Evolutionary conservation across 2,113 vertebrate genomes (phyloP).

Genomic region (Phalacrocorax aristotelis): DNA sequence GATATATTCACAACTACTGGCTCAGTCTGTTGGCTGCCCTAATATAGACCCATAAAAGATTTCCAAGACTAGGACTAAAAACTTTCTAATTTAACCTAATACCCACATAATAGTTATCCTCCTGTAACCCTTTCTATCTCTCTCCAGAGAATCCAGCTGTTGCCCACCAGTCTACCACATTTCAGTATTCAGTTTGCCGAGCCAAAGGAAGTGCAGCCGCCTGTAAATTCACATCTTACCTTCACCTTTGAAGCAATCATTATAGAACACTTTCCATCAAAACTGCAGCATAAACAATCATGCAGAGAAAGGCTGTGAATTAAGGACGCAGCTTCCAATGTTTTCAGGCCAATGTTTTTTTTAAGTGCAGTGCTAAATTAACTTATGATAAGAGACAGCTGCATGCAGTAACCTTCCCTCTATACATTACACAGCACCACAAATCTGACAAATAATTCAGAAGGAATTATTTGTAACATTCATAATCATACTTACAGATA

Average conservation of each 20-base stretch:
- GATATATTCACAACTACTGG: background rate
- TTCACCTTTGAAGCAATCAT: background rate
- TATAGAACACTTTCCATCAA: background rate
- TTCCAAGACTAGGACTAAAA: background rate
- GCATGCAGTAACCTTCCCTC: background rate
- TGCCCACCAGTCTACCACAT: background rate
- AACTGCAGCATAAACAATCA: background rate
- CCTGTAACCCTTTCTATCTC: background rate
- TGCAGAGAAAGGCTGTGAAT: background rate
- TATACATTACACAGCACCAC: background rate
- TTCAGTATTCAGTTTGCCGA: background rate
- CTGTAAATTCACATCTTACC: background rate
- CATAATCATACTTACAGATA: conserved; percentile 30
- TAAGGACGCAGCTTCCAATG: background rate
- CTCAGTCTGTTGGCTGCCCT: background rate
- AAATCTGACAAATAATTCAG: conserved; percentile 29
- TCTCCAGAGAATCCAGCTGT: background rate
- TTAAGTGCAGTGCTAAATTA: background rate
- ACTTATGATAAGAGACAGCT: background rate
- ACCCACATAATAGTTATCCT: background rate
- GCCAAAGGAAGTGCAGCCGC: background rate
- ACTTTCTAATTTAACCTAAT: background rate
- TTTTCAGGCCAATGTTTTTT: background rate
- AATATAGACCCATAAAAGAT: background rate
- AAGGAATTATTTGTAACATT: conserved; percentile 19